phyloP scores from a whole-genome alignment of 2,888 invertebrate genomes.

The Troides aeacus region DNA sequence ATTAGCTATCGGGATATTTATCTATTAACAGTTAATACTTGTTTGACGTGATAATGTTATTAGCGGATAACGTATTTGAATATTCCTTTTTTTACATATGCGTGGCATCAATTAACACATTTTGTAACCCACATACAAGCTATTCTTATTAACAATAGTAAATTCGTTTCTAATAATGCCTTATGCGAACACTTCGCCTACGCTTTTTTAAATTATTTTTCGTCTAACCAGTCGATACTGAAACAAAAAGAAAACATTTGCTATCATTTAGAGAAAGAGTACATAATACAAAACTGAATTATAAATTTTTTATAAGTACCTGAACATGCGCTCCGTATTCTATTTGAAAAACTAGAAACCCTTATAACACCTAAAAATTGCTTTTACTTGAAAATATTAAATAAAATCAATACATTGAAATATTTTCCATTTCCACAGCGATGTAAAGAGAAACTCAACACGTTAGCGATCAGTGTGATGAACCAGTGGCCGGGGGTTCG shows the following conservation, averaged over 20 bases:
- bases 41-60: constrained; percentile 37
- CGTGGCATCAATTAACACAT: constrained; percentile 8
- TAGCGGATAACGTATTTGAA: constrained; percentile 25
- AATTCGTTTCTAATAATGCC: background rate
- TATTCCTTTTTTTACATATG: constrained; percentile 3
- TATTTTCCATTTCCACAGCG: constrained; percentile 81
- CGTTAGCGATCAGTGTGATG: constrained; percentile 97
- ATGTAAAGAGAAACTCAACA: constrained; percentile 96
- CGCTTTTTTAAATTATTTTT: background rate
- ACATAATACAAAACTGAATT: no score
- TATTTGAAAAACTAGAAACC: no score
- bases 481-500: constrained; percentile 98
- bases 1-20: constrained; percentile 33
- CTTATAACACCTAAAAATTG: background rate
- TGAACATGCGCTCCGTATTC: no score
- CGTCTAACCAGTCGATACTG: background rate
- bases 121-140: background rate
- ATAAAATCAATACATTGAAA: background rate
- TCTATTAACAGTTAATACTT: background rate
- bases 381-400: background rate
- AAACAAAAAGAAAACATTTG: no score
- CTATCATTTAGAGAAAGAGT: no score
- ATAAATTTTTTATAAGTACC: no score
- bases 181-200: constrained; percentile 5
- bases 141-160: background rate